Evolutionary conservation across 2,113 vertebrate genomes (phyloP).

Genomic region (Hypanus sabinus): DNA sequence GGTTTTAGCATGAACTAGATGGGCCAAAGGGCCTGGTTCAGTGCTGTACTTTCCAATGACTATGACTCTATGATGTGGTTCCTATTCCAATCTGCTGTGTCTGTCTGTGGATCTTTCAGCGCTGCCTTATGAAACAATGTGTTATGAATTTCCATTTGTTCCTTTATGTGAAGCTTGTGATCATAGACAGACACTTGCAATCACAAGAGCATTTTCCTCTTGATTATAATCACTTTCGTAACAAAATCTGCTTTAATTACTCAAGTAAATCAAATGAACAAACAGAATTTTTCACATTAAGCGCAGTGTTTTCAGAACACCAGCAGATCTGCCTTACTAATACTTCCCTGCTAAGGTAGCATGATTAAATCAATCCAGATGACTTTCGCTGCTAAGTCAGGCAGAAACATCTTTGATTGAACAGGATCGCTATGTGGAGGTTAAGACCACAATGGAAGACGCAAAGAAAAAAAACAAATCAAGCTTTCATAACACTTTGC

Average conservation of each 20-base stretch:
- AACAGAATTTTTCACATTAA: not conserved
- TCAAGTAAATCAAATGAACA: slow-evolving; percentile 1
- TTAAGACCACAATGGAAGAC: slow-evolving; percentile 44
- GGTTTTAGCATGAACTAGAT: too few relatives aligned
- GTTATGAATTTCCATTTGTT: slow-evolving; percentile 1
- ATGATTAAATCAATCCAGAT: slow-evolving; percentile 64
- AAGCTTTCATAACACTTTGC: not conserved
- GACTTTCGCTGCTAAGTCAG: slow-evolving; percentile 56
- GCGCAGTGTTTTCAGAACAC: slow-evolving; percentile 19
- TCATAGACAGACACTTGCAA: not conserved
- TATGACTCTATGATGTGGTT: not conserved
- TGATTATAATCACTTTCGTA: slow-evolving; percentile 6
- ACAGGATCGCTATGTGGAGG: slow-evolving; percentile 53
- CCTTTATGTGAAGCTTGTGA: not conserved
- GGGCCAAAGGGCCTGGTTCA: too few relatives aligned
- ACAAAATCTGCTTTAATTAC: not conserved
- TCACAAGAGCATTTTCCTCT: not conserved
- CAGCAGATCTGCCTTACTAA: slow-evolving; percentile 33
- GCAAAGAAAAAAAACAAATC: not conserved
- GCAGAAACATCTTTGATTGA: slow-evolving; percentile 57
- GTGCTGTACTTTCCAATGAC: too few relatives aligned
- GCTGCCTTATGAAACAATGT: not conserved
- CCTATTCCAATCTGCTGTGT: not conserved
- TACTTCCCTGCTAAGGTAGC: slow-evolving; percentile 41
- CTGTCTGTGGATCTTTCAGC: not conserved